Percentiles rank a stretch among this genome's conserved stretches.
Evolutionary conservation across 2,113 vertebrate genomes (phyloP).

Genomic region (Scytalopus superciliaris): DNA sequence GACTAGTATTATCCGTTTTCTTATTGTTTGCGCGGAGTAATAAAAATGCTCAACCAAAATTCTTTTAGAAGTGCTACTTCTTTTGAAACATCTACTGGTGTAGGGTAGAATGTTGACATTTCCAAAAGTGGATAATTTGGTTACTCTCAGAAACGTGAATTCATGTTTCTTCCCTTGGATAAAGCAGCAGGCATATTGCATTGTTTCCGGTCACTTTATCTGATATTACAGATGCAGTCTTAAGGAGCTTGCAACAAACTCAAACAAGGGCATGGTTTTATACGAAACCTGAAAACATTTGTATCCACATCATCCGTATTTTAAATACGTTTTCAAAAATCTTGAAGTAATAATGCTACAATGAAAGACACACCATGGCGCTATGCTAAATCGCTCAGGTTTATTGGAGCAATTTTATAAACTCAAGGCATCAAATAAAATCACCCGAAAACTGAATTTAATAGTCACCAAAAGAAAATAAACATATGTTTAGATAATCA

Average conservation of each 20-base stretch:
- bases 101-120: neutral
- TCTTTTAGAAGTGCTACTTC: neutral
- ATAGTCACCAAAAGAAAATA: neutral
- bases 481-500: neutral
- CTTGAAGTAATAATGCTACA: neutral
- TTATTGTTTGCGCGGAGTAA: neutral
- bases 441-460: neutral
- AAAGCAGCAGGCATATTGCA: neutral
- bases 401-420: neutral
- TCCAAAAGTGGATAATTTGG: neutral
- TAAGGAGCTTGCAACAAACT: neutral
- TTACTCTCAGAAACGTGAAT: neutral
- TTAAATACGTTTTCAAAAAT: neutral
- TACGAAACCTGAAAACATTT: neutral
- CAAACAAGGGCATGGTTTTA: neutral
- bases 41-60: neutral
- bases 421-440: neutral
- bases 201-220: neutral
- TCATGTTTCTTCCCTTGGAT: neutral
- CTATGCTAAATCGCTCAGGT: neutral
- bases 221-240: neutral
- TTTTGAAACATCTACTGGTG: neutral
- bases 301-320: neutral
- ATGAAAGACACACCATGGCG: neutral
- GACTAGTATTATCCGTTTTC: neutral